Base-by-base conservation (phyloP, 1,140 invertebrate species). In the Amyelois transitella region DNA sequence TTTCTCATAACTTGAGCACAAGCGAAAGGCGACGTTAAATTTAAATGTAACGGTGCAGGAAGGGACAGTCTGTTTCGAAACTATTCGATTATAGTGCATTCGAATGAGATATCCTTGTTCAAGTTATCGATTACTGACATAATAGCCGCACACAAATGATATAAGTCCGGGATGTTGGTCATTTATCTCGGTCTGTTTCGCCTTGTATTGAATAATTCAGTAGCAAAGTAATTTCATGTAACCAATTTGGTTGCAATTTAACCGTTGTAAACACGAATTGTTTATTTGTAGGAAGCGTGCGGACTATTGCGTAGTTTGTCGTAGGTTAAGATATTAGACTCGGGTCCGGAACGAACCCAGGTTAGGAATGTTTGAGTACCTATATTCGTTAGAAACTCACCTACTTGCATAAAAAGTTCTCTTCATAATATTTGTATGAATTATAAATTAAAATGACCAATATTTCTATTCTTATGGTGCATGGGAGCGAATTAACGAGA, bases 21-120 rank as follows among this genome's bases (percentile, higher is more conserved):
- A 48, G 45, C 45, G 45, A 48, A 48, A 48, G 45, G 45, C 45
- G 45, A 48, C 18, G 14, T 48, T 19, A 48, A 24, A 55, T 54
- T 55, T 50, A 57, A 64, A 64, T 60, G 51, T 49, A 52, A 44
- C 53, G 6, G 47, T 49, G 48, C 53, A 61, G 63, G 58, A 61
- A 65, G 56, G 21, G 49, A 32, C 22, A 32, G 38, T 38, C 44
- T 52, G 53, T 61, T 65, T 65, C 59, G 56, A 43, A 65, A 65
- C 24, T 48, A 38, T 38, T 38, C 32, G 45, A 48, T 48, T 48
- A 48, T 38, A 38, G n/a, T 14, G 32, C 32, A 38, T 14, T 38
- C 32, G 32, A 48, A 21, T 48, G 45, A 48, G 45, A 21, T 48
- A 48, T 48, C 45, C 32, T 38, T 10, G 28, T 32, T 38, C 32